A percentile compares a stretch with the other conserved stretches of the same genome.
These are phyloP conservation scores for Neuroterus valhalla DNA, from an alignment of 1,140 invertebrate genomes.

Conservation along the genomic window DNA sequence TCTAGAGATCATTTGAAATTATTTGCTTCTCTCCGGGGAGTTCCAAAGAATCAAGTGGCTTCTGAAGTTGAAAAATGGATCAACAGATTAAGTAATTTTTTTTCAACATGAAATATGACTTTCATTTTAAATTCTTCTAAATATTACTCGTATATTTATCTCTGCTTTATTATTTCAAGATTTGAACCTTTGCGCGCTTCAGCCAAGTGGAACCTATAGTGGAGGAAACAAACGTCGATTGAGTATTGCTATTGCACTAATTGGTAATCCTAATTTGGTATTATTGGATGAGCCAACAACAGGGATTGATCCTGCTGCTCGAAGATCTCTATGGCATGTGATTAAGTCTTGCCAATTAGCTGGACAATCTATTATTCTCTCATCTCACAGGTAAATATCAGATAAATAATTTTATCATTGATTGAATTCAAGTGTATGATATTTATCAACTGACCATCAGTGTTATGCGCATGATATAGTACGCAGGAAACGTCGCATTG, in stretches of 20 bases:
- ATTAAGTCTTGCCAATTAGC: slow-evolving; percentile 77
- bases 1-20: slow-evolving; percentile 79
- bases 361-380: slow-evolving; percentile 85
- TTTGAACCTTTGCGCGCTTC: slow-evolving; percentile 68
- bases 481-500: too few species aligned
- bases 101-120: neutral
- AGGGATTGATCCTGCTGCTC: slow-evolving; percentile 89
- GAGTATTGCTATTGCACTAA: slow-evolving; percentile 92
- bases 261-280: slow-evolving; percentile 84
- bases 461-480: too few species aligned
- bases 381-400: slow-evolving; percentile 81
- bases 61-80: slow-evolving; percentile 64
- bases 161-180: slow-evolving; percentile 50
- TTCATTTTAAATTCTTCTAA: neutral
- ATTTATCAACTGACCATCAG: too few species aligned
- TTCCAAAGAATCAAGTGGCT: slow-evolving; percentile 71
- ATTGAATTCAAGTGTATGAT: too few species aligned
- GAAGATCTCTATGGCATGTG: slow-evolving; percentile 86
- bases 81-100: slow-evolving; percentile 57
- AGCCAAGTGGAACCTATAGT: slow-evolving; percentile 80
- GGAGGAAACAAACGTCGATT: slow-evolving; percentile 97
- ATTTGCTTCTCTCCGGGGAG: slow-evolving; percentile 79
- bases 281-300: slow-evolving; percentile 86
- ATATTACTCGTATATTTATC: neutral
- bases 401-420: neutral